Base-by-base conservation (phyloP, 2,888 invertebrate genomes). In the Folsomia candida region DNA sequence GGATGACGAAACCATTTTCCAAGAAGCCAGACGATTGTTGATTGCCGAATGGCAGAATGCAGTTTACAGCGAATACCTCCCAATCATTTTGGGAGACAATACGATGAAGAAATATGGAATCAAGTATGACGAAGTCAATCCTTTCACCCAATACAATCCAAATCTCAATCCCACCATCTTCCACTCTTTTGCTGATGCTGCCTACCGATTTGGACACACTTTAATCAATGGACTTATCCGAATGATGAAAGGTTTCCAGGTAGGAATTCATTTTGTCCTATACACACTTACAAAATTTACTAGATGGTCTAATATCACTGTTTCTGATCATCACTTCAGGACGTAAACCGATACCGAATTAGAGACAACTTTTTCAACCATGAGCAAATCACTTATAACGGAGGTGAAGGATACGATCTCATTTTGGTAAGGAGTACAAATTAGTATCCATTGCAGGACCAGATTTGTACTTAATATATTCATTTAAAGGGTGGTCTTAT, bases 131-230 rank as follows among this genome's bases (percentile, higher is more conserved):
- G 71, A 71, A 57, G 67, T 51, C 18, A 61, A 67, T 22, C 2
- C 69, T 18, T 72, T 67, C 68, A 58, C 73, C 11, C 69, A 68
- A 1, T 79, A 79, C 72, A 72, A 79, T 58, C 74, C 78, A 1
- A 68, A 24, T 27, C 67, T 74, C 47, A 72, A 79, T 63, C 74
- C 78, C 1, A 73, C 75, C 1, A 68, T 79, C 67, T 73, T 76
- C 67, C 76, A 79, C 65, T 73, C 78, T 18, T 79, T 79, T 66
- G 73, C 76, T 29, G 75, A 72, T 25, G 78, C 78, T 22, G 79
- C 79, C 0, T 79, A 76, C 69, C 66, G 79, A 61, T 76, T 79
- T 62, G 79, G 79, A 20, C 76, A 78, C 54, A 78, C 75, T 26
- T 29, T 77, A 9, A 71, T 76, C 57, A 76, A 78, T 66, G 79